Base-by-base conservation (phyloP, 2,113 vertebrate species). In the Panthera uncia region DNA sequence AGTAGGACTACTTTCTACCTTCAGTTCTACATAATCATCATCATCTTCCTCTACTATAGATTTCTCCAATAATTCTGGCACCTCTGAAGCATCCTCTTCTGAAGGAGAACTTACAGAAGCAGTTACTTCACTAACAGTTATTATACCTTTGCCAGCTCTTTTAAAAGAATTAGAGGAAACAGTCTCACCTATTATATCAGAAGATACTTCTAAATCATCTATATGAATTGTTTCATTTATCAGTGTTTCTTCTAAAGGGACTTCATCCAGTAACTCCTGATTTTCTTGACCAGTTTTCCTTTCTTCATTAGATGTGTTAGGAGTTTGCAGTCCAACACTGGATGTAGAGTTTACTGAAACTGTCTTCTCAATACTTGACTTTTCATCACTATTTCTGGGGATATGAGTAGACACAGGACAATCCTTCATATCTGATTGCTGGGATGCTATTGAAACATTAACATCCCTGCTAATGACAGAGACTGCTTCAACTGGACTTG, bases 11-110 rank as follows among this genome's bases (percentile, higher is more conserved):
- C 96, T 96, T 83, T 99, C 98, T 15, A 98, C 97, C 96, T 98
- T 98, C 84, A 98, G 95, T 95, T 99, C 98, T 91, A 98, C 98
- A 73, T 98, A 99, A 50, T 98, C 99, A 9, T 98, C 98, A 50
- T 98, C 98, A 0, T 98, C 98, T 45, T 98, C 92, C 52, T 98
- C 98, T 78, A 73, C 91, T 55, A 96, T 69, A 90, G 97, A 96
- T 27, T 98, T 98, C 52, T 98, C 98, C 83, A 98, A 18, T 45
- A 97, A 79, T 88, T 98, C 98, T 7, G 93, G 97, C 16, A 93
- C 97, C 61, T 97, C 97, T 61, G 97, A 98, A 33, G 79, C 97
- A 93, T 98, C 98, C 83, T 97, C 98, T 95, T 98, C 97, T 80
- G 61, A 96, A 89, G 97, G 33, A 55, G 86, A 96, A 92, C 94